phyloP scores from a whole-genome alignment of 2,797 vertebrate species.

The Periparus ater region DNA sequence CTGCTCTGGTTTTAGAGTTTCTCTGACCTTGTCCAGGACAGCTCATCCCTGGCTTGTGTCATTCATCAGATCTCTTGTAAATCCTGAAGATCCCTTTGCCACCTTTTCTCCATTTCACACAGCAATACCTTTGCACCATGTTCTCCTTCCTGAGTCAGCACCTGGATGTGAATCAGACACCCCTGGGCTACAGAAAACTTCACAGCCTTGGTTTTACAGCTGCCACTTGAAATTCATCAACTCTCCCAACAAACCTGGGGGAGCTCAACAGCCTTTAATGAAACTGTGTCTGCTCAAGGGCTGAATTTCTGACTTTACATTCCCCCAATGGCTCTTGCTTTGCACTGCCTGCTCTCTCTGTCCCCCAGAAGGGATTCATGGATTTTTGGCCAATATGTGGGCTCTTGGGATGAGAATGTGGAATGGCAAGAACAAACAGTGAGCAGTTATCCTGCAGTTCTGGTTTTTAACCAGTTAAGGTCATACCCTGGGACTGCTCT shows the following conservation, averaged over 20 bases:
- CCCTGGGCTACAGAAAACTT: not conserved
- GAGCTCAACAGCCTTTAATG: not conserved
- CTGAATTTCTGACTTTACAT: not conserved
- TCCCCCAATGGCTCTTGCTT: not conserved
- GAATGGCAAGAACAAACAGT: not conserved
- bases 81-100: not conserved
- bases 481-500: not conserved
- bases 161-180: not conserved
- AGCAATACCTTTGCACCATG: accelerated
- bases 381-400: not conserved
- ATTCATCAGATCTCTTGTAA: not conserved
- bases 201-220: not conserved
- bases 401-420: not conserved
- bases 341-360: not conserved
- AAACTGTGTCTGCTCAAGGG: not conserved
- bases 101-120: not conserved
- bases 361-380: not conserved
- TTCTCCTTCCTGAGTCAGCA: not conserved
- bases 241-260: not conserved
- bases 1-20: not conserved
- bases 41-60: not conserved
- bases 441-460: not conserved
- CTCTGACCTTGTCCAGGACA: not conserved
- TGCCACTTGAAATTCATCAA: not conserved
- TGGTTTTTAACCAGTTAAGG: not conserved